Evolutionary conservation across 2,113 vertebrate genomes (phyloP), one percentile per base, ranked within the genome.

Genomic region (Uria aalge): DNA sequence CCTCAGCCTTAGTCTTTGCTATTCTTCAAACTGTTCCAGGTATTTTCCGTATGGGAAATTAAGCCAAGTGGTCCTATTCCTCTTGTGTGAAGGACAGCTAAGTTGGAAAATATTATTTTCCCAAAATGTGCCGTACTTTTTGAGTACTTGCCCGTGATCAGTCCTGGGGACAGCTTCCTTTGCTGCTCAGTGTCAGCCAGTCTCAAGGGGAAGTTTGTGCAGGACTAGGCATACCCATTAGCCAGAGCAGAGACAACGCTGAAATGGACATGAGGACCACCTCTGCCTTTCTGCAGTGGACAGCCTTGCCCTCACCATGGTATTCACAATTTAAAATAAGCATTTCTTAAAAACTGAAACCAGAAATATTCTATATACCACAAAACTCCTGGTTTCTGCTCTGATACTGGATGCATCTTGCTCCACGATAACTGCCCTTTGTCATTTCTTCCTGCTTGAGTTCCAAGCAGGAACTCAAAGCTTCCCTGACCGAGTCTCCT

Each of bases 131-230:
- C 57, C 53, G 19, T 75, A 20, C 9, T 41, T 71, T 59, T 62
- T 38, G 23, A 76, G 34, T 64, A 45, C 23, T 66, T 27, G 3
- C 36, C 38, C 0, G 0, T 83, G 32, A 38, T 41, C 23, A 5
- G 11, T 59, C 32, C n/a, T 12, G 77, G 41, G 17, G 23, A 67
- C 45, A 52, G n/a, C 20, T 86, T 88, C 55, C 22, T 45, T 50
- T 79, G 57, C 62, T 82, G n/a, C 17, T 82, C 8, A 53, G 6
- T 59, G 62, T 69, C 0, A 0, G 32, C 26, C 34, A 52, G 32
- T 40, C 53, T 69, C 34, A 36, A 1, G 30, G 50, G 8, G 18
- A 41, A 40, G 24, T 69, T 66, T 40, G 16, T 79, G 53, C 26
- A 83, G 40, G 27, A 60, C 32, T 74, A 50, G 16, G 30, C 29